A percentile compares a stretch with the other conserved stretches of the same genome.
Evolutionary conservation across 2,888 invertebrate genomes (phyloP).

Genomic region (Cheilosia urbana): DNA sequence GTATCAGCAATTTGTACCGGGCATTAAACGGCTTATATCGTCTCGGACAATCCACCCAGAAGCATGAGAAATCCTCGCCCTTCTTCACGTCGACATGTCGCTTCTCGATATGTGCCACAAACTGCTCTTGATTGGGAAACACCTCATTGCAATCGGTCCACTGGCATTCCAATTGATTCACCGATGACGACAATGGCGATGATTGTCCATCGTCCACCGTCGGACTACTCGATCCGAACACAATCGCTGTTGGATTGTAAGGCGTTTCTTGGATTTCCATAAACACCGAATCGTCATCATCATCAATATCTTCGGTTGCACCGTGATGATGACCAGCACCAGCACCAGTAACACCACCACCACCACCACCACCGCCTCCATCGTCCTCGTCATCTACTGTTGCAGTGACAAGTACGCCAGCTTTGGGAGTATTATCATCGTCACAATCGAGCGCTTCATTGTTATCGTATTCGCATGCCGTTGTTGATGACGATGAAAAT

Average conservation of each 20-base stretch:
- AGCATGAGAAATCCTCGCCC: constrained; percentile 95
- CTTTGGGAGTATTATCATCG: constrained; percentile 59
- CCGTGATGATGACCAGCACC: constrained; percentile 9
- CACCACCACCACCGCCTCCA: neutral
- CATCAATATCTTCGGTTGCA: constrained; percentile 74
- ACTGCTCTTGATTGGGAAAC: constrained; percentile 90
- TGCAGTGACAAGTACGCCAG: constrained; percentile 1
- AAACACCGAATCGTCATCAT: constrained; percentile 78
- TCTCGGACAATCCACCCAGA: constrained; percentile 96
- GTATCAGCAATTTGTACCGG: constrained; percentile 97
- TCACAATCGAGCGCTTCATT: constrained; percentile 49
- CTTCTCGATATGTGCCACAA: constrained; percentile 93
- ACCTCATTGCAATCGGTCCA: constrained; percentile 94
- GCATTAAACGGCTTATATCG: constrained; percentile 97
- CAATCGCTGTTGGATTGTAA: constrained; percentile 52
- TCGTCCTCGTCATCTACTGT: constrained; percentile 35
- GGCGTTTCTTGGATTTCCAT: constrained; percentile 62
- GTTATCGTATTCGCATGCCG: constrained; percentile 26
- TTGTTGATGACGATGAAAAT: constrained; percentile 54
- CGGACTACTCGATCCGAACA: constrained; percentile 2
- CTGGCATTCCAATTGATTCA: constrained; percentile 85
- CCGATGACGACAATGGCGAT: constrained; percentile 37
- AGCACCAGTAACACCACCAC: too few species aligned
- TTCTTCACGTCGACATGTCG: constrained; percentile 94
- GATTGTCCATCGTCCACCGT: constrained; percentile 49